These are phyloP conservation scores for Trichopria drosophilae DNA, from an alignment of 2,888 invertebrate species.

Conservation along the genomic window DNA sequence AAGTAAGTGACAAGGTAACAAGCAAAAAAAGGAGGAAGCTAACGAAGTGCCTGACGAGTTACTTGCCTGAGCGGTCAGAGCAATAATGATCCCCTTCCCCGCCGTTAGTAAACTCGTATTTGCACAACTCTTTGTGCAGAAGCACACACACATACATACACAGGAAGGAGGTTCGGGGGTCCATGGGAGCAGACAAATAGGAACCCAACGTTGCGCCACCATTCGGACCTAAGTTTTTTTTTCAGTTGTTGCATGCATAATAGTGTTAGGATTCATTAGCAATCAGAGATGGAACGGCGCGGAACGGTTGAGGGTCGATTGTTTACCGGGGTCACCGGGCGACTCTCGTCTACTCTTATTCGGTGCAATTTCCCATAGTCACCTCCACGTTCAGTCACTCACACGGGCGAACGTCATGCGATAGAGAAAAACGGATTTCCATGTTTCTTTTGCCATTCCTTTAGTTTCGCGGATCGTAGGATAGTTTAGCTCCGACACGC, in stretches of 20 bases:
- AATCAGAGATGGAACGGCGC: slow-evolving; percentile 55
- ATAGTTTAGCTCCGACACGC: too few species aligned
- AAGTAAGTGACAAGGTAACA: slow-evolving; percentile 47
- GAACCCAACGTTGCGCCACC: slow-evolving; percentile 40
- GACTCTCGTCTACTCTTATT: too few species aligned
- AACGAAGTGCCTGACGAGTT: slow-evolving; percentile 54
- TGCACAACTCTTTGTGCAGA: slow-evolving; percentile 55
- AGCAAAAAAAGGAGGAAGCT: slow-evolving; percentile 51
- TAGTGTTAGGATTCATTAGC: slow-evolving; percentile 59
- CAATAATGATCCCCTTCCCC: slow-evolving; percentile 47
- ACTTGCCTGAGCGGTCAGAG: slow-evolving; percentile 46
- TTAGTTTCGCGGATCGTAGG: too few species aligned
- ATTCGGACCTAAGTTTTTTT: slow-evolving; percentile 49
- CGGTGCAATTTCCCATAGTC: too few species aligned
- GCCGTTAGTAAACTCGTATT: slow-evolving; percentile 45
- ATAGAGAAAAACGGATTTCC: too few species aligned
- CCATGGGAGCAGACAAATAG: slow-evolving; percentile 37
- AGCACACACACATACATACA: slow-evolving; percentile 42
- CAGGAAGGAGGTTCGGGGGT: slow-evolving; percentile 36
- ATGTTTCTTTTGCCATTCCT: too few species aligned
- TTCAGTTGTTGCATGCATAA: slow-evolving; percentile 56
- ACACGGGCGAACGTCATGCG: too few species aligned
- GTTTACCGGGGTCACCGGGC: too few species aligned
- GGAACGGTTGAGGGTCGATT: slow-evolving; percentile 47
- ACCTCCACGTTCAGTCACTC: too few species aligned